Conservation (phyloP, 2,113 vertebrate genomes). For the Eurystomus gularis region DNA sequence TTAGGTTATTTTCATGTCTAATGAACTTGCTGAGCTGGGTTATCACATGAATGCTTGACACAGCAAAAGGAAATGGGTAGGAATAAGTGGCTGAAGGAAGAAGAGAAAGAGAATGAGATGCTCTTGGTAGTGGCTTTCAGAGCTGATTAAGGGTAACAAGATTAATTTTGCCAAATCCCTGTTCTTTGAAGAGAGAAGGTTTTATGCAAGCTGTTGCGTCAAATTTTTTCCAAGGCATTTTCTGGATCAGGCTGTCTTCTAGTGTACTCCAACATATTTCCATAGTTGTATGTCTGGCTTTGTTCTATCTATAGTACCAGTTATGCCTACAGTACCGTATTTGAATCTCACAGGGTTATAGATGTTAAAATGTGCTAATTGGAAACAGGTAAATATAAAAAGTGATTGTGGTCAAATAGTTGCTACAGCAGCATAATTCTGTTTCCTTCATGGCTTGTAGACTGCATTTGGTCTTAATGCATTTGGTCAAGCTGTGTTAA, state of each 20-base stretch:
- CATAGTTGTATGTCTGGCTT: background rate
- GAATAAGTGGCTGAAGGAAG: background rate
- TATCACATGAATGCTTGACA: background rate
- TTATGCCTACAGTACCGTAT: background rate
- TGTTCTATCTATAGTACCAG: background rate
- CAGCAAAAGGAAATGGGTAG: background rate
- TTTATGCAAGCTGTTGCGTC: accelerated
- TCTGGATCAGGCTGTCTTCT: background rate
- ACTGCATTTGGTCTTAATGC: background rate
- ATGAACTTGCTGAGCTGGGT: constrained; percentile 11
- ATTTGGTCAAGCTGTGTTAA: background rate
- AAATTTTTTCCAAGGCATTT: background rate
- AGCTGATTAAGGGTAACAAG: background rate
- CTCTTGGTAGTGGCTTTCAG: background rate
- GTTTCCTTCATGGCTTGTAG: background rate
- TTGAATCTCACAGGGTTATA: background rate
- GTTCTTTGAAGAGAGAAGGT: background rate
- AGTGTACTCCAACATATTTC: background rate
- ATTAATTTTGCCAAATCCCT: background rate
- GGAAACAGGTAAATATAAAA: background rate
- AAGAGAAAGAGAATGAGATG: background rate
- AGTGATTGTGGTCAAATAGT: background rate
- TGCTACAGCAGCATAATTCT: background rate
- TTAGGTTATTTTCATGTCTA: background rate
- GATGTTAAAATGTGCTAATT: background rate